A percentile compares a stretch with the other conserved stretches of the same genome.
These are phyloP conservation scores for Malachius bipustulatus DNA, from an alignment of 2,888 invertebrate species.

Conservation along the genomic window DNA sequence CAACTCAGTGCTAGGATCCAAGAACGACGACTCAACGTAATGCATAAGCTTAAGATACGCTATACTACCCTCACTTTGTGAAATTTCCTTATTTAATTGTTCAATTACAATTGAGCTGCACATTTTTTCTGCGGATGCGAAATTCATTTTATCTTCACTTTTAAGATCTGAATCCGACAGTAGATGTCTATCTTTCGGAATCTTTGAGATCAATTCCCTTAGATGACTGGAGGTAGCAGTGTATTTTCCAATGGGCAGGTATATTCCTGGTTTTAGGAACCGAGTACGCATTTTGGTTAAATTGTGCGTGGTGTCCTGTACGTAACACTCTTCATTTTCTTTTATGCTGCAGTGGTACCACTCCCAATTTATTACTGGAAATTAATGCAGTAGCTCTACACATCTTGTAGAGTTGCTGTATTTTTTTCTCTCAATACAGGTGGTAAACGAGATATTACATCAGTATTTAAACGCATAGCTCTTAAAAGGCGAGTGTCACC, in stretches of 20 bases:
- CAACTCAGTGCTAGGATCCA: slow-evolving; percentile 4
- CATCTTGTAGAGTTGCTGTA: too few species aligned
- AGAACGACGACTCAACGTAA: slow-evolving; percentile 5
- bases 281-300: slow-evolving; percentile 14
- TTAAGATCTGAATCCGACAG: slow-evolving; percentile 12
- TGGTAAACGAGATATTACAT: too few species aligned
- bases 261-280: slow-evolving; percentile 9
- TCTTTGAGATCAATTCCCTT: slow-evolving; percentile 5
- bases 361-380: too few species aligned
- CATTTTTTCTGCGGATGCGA: slow-evolving; percentile 15
- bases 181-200: slow-evolving; percentile 13
- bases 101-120: slow-evolving; percentile 11
- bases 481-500: slow-evolving; percentile 22
- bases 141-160: slow-evolving; percentile 18
- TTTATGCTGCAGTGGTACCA: slow-evolving; percentile 10
- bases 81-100: slow-evolving; percentile 6
- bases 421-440: slow-evolving; percentile 9
- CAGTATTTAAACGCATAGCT: slow-evolving; percentile 18
- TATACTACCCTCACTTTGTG: slow-evolving; percentile 9
- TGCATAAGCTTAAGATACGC: slow-evolving; percentile 11
- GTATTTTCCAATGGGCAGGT: slow-evolving; percentile 13
- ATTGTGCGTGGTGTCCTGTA: slow-evolving; percentile 15
- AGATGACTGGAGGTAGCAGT: slow-evolving; percentile 7
- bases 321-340: slow-evolving; percentile 6
- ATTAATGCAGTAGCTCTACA: too few species aligned